phyloP scores from a whole-genome alignment of 2,888 invertebrate genomes.

The Mycalesis mineus region DNA sequence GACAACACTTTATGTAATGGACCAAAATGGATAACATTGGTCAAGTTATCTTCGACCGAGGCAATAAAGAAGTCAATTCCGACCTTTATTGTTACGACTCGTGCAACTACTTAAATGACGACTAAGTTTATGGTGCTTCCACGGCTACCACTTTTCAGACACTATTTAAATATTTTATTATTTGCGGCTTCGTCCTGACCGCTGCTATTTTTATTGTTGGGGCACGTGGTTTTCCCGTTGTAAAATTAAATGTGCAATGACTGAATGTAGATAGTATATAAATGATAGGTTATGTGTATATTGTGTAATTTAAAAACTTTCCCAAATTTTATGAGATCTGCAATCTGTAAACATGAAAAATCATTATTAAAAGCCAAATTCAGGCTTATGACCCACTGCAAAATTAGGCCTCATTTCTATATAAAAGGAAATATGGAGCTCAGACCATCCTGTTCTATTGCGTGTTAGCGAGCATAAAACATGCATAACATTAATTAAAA shows the following conservation, averaged over 20 bases:
- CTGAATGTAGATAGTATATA: too few relatives aligned
- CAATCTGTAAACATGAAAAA: background rate
- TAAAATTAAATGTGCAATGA: background rate
- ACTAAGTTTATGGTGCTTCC: constrained; percentile 28
- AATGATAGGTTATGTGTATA: too few relatives aligned
- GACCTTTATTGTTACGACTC: constrained; percentile 56
- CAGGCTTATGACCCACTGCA: too few relatives aligned
- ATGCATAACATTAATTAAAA: too few relatives aligned
- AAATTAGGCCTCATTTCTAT: too few relatives aligned
- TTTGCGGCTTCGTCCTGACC: background rate
- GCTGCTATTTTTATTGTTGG: background rate
- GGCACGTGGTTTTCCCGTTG: background rate
- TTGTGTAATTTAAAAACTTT: too few relatives aligned
- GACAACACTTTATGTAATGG: constrained; percentile 66
- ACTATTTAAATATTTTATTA: constrained; percentile 21
- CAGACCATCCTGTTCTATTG: too few relatives aligned
- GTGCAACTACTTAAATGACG: constrained; percentile 43
- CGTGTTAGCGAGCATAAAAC: too few relatives aligned
- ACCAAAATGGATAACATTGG: constrained; percentile 56
- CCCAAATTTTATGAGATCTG: too few relatives aligned
- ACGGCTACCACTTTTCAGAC: constrained; percentile 26
- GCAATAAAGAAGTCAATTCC: constrained; percentile 64
- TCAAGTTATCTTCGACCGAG: constrained; percentile 57
- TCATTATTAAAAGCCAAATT: background rate
- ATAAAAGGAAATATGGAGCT: too few relatives aligned